phyloP scores from a whole-genome alignment of 1,140 invertebrate species.

The Aphidius gifuensis region DNA sequence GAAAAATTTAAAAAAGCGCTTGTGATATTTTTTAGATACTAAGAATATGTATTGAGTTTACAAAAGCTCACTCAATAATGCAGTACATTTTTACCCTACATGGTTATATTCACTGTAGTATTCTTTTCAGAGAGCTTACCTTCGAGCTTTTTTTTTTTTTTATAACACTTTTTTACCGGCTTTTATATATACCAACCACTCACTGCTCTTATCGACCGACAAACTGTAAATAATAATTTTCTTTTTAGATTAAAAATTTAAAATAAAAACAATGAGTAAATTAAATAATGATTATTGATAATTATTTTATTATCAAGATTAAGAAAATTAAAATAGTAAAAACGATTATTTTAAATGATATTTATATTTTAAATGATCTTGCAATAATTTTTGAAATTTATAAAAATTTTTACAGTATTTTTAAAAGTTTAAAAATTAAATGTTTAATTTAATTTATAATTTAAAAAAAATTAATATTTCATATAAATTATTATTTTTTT shows the following conservation, averaged over 20 bases:
- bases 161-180: constrained; percentile 20
- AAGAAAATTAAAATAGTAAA: not conserved
- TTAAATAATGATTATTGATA: no score
- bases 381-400: no score
- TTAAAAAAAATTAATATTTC: no score
- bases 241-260: not conserved
- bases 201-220: constrained; percentile 16
- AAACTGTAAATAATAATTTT: not conserved
- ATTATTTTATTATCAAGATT: not conserved
- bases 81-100: constrained; percentile 5
- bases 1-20: no score
- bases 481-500: no score
- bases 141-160: constrained; percentile 29
- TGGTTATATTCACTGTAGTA: constrained; percentile 24
- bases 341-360: not conserved
- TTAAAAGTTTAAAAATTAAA: no score
- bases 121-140: constrained; percentile 13
- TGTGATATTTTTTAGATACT: no score
- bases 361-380: no score
- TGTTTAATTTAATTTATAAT: no score
- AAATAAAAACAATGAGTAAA: no score
- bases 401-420: no score
- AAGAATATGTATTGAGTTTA: not conserved
- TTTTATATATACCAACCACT: not conserved
- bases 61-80: constrained; percentile 32